Base-by-base conservation (phyloP, 2,797 vertebrate genomes). In the Ctenopoma kingsleyae region DNA sequence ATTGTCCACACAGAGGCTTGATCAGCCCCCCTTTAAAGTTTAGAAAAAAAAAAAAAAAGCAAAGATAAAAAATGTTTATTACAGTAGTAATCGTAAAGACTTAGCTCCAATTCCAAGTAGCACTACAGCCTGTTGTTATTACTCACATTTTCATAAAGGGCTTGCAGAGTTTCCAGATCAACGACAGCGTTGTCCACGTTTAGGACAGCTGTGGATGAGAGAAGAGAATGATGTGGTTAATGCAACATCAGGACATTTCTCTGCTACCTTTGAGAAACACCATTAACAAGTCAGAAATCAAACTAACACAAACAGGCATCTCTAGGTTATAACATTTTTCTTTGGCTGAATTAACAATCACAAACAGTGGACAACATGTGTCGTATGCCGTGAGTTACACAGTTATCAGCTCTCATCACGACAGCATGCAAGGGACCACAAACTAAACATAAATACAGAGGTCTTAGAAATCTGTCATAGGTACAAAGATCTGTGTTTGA, bases 61-160 rank as follows among this genome's bases (percentile, higher is more conserved):
- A 63, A 63, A 54, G 50, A 64, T 41, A 54, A 73, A 70, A 81
- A 47, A 57, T 55, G 22, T 74, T 70, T 76, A 57, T 59, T 49
- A 44, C 25, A 38, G 25, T 43, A 50, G 57, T 12, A 50, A 67
- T 72, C 49, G 32, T 52, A 61, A 61, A 69, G 56, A 67, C 25
- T 70, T 57, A 23, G 20, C 38, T 77, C 20, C n/a, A 5, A 40
- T 63, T 77, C 51, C 46, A 46, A 53, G 56, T 27, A 19, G 32
- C 3, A 3, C 47, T 50, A 2, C 5, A 51, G 23, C 12, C 20
- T 41, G 25, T 36, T 41, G 25, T 36, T 44, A 40, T n/a, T 83
- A 98, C 97, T 98, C 92, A 99, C 98, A 78, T 99, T 99, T 89
- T 99, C 97, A 92, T 97, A 99, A 35, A 99, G 94, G 40, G 97